Conservation (phyloP, 2,888 invertebrate species). For the Crepidodera aurea region DNA sequence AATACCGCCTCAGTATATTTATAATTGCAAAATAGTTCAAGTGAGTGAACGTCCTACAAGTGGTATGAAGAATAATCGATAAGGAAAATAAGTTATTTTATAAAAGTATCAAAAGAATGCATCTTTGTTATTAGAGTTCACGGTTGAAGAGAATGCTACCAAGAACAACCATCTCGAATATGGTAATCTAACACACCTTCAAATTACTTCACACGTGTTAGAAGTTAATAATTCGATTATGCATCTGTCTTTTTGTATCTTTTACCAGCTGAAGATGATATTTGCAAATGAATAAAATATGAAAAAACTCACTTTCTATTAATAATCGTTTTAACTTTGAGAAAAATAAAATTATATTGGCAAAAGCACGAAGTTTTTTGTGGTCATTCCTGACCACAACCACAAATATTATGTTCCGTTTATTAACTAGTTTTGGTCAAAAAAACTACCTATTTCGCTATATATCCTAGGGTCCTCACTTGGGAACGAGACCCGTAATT, state of each 20-base stretch:
- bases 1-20: not conserved
- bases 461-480: no score
- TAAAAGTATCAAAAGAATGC: not conserved
- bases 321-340: no score
- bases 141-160: constrained; percentile 7
- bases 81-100: not conserved
- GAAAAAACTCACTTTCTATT: no score
- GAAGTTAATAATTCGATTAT: not conserved
- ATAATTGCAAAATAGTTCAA: constrained; percentile 3
- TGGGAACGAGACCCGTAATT: no score
- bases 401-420: no score
- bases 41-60: not conserved
- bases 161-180: not conserved
- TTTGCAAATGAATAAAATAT: no score
- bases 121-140: constrained; percentile 6
- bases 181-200: constrained; percentile 13
- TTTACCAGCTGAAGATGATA: not conserved
- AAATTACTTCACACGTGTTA: constrained; percentile 9
- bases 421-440: no score
- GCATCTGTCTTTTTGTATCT: not conserved
- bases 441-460: no score
- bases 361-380: no score
- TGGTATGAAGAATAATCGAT: not conserved
- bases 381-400: no score
- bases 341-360: no score